Evolutionary conservation across 2,797 vertebrate genomes (phyloP).

Genomic region (Centroberyx gerrardi): DNA sequence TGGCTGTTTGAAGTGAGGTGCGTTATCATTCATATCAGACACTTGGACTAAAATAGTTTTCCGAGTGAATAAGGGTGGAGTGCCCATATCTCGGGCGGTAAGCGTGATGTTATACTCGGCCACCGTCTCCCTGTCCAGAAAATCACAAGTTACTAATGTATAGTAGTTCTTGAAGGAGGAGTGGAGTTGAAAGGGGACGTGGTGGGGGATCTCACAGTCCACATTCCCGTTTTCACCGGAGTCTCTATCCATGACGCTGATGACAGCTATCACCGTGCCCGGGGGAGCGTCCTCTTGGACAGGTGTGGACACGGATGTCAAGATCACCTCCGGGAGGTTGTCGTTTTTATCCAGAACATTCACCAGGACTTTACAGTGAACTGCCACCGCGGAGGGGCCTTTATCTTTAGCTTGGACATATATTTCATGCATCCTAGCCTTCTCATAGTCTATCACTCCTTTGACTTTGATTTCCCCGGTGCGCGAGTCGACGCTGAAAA

Average conservation of each 20-base stretch:
- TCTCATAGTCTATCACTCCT: conserved; percentile 91
- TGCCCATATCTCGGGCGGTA: conserved; percentile 89
- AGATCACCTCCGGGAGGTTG: conserved; percentile 90
- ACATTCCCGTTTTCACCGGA: conserved; percentile 91
- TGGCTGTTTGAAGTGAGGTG: conserved; percentile 89
- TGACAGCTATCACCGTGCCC: conserved; percentile 91
- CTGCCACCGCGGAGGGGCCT: conserved; percentile 90
- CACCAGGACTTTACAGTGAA: conserved; percentile 92
- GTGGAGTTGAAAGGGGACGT: conserved; percentile 90
- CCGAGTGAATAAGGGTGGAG: conserved; percentile 85
- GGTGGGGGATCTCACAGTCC: conserved; percentile 87
- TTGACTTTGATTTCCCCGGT: conserved; percentile 92
- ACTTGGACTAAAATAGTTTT: conserved; percentile 88
- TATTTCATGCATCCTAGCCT: conserved; percentile 90
- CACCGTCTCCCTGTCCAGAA: conserved; percentile 88
- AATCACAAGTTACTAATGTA: conserved; percentile 89
- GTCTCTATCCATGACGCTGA: conserved; percentile 92
- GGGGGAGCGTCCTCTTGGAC: conserved; percentile 92
- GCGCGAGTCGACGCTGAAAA: conserved; percentile 90
- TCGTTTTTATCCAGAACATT: conserved; percentile 93
- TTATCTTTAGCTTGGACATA: conserved; percentile 93
- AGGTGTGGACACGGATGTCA: conserved; percentile 92
- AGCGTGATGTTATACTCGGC: conserved; percentile 89
- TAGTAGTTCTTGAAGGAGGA: conserved; percentile 94
- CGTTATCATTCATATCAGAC: conserved; percentile 92